Conservation (phyloP, 2,113 vertebrate genomes). For the Circaetus gallicus region DNA sequence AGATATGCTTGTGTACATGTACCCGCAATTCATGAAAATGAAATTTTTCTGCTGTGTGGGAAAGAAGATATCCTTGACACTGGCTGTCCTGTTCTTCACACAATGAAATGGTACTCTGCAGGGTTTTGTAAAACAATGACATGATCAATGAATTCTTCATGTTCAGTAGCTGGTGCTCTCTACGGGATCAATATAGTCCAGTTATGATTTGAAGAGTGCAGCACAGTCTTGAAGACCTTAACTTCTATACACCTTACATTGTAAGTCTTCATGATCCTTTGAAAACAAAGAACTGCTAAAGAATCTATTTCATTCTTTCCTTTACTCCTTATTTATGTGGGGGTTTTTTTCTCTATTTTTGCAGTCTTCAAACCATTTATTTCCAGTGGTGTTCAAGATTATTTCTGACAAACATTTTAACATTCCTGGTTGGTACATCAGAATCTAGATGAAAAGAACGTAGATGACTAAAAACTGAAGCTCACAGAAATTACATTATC, state of each 20-base stretch:
- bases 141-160: background rate
- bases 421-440: background rate
- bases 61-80: background rate
- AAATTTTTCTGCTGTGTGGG: background rate
- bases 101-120: background rate
- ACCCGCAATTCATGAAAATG: background rate
- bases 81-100: background rate
- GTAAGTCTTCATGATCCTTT: background rate
- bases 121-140: background rate
- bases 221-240: background rate
- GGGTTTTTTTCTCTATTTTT: background rate
- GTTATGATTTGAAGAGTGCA: background rate
- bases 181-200: background rate
- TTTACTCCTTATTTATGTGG: background rate
- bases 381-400: background rate
- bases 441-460: background rate
- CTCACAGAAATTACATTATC: background rate
- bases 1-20: background rate
- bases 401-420: background rate
- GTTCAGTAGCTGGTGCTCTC: background rate
- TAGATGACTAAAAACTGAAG: background rate
- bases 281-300: background rate
- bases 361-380: background rate
- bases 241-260: background rate
- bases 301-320: background rate